A percentile compares a stretch with the other conserved stretches of the same genome.
These are phyloP conservation scores for Tethea ocularis DNA, from an alignment of 2,888 invertebrate species.

Conservation along the genomic window DNA sequence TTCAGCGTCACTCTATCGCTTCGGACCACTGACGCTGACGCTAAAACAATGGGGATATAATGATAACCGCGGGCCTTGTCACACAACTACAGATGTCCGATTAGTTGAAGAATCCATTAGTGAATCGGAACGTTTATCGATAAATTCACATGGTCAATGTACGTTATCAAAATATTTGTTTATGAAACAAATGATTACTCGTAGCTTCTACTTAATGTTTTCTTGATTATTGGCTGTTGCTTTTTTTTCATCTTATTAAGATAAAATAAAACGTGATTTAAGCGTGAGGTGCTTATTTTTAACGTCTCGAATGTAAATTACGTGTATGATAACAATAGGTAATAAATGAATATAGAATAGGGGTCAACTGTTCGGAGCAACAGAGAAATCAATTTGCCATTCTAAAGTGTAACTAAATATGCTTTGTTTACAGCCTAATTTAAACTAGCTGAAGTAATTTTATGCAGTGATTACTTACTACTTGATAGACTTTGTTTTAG, in stretches of 20 bases:
- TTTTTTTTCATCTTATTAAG: not conserved
- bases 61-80: slow-evolving; percentile 49
- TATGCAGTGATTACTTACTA: not conserved
- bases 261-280: not conserved
- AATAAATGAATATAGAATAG: slow-evolving; percentile 3
- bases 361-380: not conserved
- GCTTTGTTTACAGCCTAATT: not conserved
- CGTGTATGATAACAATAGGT: not conserved
- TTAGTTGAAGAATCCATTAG: not conserved
- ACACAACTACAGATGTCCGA: slow-evolving; percentile 2
- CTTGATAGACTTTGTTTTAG: not conserved
- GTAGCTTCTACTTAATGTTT: not conserved
- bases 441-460: not conserved
- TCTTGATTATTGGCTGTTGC: not conserved
- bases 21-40: slow-evolving; percentile 18
- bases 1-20: slow-evolving; percentile 11
- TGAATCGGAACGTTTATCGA: not conserved
- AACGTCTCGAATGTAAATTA: not conserved
- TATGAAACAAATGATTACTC: not conserved
- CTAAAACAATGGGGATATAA: slow-evolving; percentile 44
- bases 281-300: not conserved
- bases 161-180: not conserved
- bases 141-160: not conserved
- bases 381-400: not conserved
- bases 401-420: not conserved